phyloP scores from a whole-genome alignment of 2,113 vertebrate species.

The Callorhinus ursinus region DNA sequence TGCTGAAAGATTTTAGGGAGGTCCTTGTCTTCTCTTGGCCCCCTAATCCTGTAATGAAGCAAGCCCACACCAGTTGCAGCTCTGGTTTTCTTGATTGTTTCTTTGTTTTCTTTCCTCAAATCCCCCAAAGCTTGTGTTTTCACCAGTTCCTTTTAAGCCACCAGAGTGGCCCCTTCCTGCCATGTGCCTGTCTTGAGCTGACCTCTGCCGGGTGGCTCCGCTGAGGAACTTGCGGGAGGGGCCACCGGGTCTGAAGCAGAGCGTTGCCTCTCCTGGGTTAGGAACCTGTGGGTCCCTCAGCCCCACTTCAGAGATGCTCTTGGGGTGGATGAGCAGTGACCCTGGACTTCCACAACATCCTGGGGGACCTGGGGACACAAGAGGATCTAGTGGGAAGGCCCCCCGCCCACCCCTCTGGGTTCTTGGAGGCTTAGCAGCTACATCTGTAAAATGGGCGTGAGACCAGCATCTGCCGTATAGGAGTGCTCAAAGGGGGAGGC shows the following conservation, averaged over 20 bases:
- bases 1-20: neutral
- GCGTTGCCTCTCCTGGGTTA: neutral
- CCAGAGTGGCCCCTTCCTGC: neutral
- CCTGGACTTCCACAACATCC: neutral
- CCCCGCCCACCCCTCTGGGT: rapidly evolving
- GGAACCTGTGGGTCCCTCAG: neutral
- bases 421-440: too few relatives aligned
- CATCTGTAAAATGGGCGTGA: neutral
- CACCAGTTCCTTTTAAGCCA: neutral
- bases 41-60: neutral
- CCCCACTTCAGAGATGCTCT: rapidly evolving
- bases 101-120: neutral
- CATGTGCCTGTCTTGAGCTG: neutral
- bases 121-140: neutral
- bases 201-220: neutral
- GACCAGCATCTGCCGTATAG: too few relatives aligned
- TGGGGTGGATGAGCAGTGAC: neutral
- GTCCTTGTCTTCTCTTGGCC: neutral
- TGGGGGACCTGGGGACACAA: neutral
- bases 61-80: neutral
- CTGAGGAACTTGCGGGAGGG: rapidly evolving
- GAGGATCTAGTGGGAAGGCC: neutral
- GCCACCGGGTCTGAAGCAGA: neutral
- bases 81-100: neutral
- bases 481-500: neutral